phyloP scores from a whole-genome alignment of 37 sponge, comb jelly and placozoan genomes.

The Axinella damicornis region DNA sequence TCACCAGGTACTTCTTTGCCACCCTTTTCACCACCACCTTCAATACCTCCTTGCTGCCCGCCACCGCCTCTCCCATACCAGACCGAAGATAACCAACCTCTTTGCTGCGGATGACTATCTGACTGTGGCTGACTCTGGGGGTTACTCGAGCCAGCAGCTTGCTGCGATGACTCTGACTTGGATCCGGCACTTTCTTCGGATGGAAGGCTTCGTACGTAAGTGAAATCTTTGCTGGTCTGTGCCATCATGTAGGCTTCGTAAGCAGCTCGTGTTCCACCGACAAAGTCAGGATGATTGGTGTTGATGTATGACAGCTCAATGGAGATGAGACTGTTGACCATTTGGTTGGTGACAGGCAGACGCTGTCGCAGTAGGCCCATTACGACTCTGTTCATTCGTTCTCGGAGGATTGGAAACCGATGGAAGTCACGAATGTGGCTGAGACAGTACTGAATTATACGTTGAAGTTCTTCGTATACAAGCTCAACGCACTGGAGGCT shows the following conservation, averaged over 20 bases:
- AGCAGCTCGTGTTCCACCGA: conserved; percentile 85
- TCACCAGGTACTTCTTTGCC: not conserved
- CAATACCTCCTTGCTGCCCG: not conserved
- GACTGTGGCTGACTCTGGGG: not conserved
- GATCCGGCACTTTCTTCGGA: not conserved
- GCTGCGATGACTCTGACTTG: not conserved
- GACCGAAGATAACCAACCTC: not conserved
- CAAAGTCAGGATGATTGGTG: conserved; percentile 99
- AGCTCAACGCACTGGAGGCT: conserved; percentile 96
- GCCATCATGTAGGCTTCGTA: conserved; percentile 81
- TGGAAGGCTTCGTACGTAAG: not conserved
- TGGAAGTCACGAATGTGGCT: conserved; percentile 83
- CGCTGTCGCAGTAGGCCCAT: conserved; percentile 78
- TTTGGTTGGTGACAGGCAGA: conserved; percentile 85
- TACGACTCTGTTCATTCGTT: conserved; percentile 83
- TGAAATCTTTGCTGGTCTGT: conserved; percentile 24
- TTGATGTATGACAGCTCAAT: conserved; percentile 99
- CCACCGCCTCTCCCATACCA: not conserved
- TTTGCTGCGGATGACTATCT: not conserved
- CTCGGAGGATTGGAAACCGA: conserved; percentile 89
- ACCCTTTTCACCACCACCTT: not conserved
- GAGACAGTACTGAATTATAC: conserved; percentile 88
- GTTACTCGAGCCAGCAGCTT: not conserved
- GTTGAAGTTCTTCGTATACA: conserved; percentile 96
- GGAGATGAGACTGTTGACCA: conserved; percentile 95